A percentile compares a stretch with the other conserved stretches of the same genome.
These are phyloP conservation scores for Callorhinus ursinus DNA, from an alignment of 2,113 vertebrate species.

Conservation along the genomic window DNA sequence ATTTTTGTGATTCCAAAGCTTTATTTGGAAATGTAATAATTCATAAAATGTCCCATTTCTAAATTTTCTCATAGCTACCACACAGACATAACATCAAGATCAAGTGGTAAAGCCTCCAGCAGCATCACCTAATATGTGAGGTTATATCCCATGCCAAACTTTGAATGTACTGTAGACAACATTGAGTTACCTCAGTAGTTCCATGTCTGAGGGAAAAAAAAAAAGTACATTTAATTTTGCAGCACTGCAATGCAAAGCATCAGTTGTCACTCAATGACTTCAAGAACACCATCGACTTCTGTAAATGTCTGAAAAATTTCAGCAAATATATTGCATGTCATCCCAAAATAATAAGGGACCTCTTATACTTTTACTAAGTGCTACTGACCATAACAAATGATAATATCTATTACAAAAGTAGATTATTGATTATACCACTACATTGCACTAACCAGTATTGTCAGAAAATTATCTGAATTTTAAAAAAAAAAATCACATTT, in stretches of 20 bases:
- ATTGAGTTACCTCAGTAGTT: not conserved
- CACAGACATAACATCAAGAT: not conserved
- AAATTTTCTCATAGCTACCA: not conserved
- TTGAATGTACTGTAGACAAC: not conserved
- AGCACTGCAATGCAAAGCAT: not conserved
- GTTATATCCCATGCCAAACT: not conserved
- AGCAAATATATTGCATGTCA: not conserved
- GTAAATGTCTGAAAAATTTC: constrained; percentile 17
- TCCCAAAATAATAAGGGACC: not conserved
- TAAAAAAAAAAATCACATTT: not conserved
- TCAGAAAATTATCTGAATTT: not conserved
- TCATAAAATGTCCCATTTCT: not conserved
- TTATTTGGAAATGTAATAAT: not conserved
- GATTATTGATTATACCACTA: not conserved
- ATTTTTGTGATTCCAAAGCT: not conserved
- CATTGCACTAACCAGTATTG: not conserved
- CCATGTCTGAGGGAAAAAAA: not conserved
- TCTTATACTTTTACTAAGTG: not conserved
- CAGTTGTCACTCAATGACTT: not conserved
- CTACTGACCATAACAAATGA: not conserved
- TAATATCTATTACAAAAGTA: not conserved
- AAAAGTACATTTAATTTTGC: not conserved
- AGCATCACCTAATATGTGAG: not conserved
- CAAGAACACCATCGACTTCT: not conserved
- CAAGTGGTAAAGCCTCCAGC: not conserved